Base-by-base conservation (phyloP, 1,140 invertebrate species). In the Psix sp. region DNA sequence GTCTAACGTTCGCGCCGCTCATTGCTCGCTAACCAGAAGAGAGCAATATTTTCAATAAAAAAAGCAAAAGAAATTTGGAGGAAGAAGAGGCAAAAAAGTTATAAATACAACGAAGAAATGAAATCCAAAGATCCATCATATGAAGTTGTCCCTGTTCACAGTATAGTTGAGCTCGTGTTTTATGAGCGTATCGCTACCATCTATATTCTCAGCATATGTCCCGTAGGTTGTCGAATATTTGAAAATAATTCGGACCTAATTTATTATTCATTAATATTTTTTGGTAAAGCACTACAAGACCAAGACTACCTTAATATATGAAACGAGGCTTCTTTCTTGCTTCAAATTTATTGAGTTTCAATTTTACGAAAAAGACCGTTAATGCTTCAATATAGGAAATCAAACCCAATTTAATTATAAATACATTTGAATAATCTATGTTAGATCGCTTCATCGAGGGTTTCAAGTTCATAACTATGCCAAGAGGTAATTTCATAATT, bases 1-100 rank as follows among this genome's bases (percentile, higher is more conserved):
- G 85, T 82, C 84, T 78, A 72, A 83, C 84, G 81, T 68, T 77
- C 59, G 65, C 72, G 62, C 56, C 52, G 49, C 52, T 70, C 57
- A 54, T 67, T 67, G 62, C 63, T 54, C 35, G 49, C 48, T 54
- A 51, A 60, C 65, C n/a, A n/a, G n/a, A n/a, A n/a, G n/a, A n/a
- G n/a, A n/a, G n/a, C n/a, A 33, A 59, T 67, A 49, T 76, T 76
- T 76, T 74, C 49, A 71, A 52, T 66, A 57, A 52, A 72, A 65
- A 74, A 76, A 67, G 51, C 59, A 48, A 35, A 7, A 39, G 20
- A 45, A n/a, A n/a, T n/a, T n/a, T n/a, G n/a, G 9, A 35, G 39
- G 20, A 36, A 49, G 39, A 66, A 15, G 42, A 56, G 10, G 40
- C 29, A 65, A 46, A 35, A 62, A 15, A 29, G 18, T 33, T 7